phyloP scores from a whole-genome alignment of 2,113 vertebrate species.

The Bujurquina vittata region DNA sequence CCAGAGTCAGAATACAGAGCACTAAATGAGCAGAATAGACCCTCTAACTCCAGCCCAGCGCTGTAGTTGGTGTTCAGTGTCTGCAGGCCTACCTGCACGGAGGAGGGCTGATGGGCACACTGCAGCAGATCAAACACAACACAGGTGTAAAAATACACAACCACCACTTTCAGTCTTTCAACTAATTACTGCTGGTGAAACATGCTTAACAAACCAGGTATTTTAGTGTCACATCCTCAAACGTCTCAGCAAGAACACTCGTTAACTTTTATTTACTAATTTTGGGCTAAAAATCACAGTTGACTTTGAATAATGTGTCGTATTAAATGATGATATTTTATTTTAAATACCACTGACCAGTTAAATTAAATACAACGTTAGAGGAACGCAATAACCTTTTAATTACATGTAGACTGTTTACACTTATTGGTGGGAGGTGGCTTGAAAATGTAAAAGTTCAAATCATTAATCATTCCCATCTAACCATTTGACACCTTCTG shows the following conservation, averaged over 20 bases:
- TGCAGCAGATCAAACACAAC: constrained; percentile 63
- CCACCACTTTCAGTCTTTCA: constrained; percentile 9
- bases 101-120: constrained; percentile 70
- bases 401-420: background rate
- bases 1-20: background rate
- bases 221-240: background rate
- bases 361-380: background rate
- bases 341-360: background rate
- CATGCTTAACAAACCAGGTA: constrained; percentile 1
- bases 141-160: constrained; percentile 35
- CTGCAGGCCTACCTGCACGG: constrained; percentile 80
- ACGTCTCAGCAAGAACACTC: background rate
- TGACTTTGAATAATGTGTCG: background rate
- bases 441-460: background rate
- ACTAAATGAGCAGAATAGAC: background rate
- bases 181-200: background rate
- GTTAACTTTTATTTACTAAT: background rate
- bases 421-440: background rate
- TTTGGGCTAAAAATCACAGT: background rate
- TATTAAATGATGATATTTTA: background rate
- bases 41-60: background rate
- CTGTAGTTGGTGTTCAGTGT: background rate
- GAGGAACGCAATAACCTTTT: background rate
- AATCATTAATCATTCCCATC: background rate
- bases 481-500: background rate